A percentile compares a stretch with the other conserved stretches of the same genome.
phyloP scores from a whole-genome alignment of 2,113 vertebrate genomes.

The Anoura caudifer region DNA sequence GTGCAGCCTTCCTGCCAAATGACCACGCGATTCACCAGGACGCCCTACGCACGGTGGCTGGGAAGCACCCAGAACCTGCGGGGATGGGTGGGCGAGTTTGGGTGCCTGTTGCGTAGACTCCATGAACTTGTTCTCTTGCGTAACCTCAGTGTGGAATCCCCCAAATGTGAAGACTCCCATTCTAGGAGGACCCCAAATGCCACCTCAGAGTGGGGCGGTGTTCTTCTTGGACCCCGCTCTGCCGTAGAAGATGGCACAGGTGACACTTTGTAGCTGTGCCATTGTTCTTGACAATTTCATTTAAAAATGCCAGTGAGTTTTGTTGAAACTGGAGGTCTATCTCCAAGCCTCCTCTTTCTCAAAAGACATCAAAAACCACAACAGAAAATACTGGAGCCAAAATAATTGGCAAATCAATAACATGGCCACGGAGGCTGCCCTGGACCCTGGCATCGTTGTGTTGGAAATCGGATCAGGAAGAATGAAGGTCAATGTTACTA shows the following conservation, averaged over 20 bases:
- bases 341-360: not conserved
- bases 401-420: not conserved
- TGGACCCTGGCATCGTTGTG: not conserved
- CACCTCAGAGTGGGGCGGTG: not conserved
- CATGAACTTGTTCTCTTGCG: not conserved
- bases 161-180: not conserved
- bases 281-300: not conserved
- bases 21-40: not conserved
- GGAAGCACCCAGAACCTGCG: not conserved
- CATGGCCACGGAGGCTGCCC: not conserved
- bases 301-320: not conserved
- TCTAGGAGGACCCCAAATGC: not conserved
- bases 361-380: not conserved
- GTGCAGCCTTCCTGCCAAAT: not conserved
- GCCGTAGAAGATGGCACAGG: not conserved
- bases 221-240: fast-evolving
- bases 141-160: not conserved
- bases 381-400: not conserved
- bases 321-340: not conserved
- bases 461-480: not conserved
- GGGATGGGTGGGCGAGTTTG: not conserved
- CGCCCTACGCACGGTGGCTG: not conserved
- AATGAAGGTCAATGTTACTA: not conserved
- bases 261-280: not conserved
- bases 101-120: not conserved